Evolutionary conservation across 2,888 invertebrate species (phyloP), one percentile per base, ranked within the genome.

Genomic region (Crematogaster levior): DNA sequence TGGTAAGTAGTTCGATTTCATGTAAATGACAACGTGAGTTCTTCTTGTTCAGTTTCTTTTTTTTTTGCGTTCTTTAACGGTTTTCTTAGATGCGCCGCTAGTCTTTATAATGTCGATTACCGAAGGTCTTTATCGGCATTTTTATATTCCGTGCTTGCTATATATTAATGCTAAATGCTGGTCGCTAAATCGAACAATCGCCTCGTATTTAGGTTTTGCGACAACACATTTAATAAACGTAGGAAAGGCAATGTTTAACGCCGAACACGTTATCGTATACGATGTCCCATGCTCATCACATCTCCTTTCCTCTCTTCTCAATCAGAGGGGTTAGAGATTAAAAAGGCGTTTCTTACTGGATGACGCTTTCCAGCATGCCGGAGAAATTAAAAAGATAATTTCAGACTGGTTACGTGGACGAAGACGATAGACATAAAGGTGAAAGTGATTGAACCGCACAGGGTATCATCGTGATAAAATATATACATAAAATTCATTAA

Each of bases 1-100:
- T 88, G 66, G 43, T 74, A 48, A 72, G 61, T 66, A 79, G 79
- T 61, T 66, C 81, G 81, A 82, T 84, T 80, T 84, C 56, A 58
- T 82, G 82, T 51, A 48, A 77, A 82, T 79, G 9, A 24, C 43
- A 40, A 34, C 56, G 43, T 18, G 30, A 68, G 24, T 34, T 56
- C 40, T 40, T 61, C 61, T 43, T 56, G 21, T 24, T 18, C 24
- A 15, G 24, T 40, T 34, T 46, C 27, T 48, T 61, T 40, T 56
- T 21, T 15, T n/a, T 15, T 53, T 18, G 27, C 30, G n/a, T n/a
- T 48, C 68, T 66, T 68, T 10, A 40, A 43, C 61, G 0, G 43
- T 1, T n/a, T 24, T 43, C 6, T 18, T 56, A 40, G 21, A 21
- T 40, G 18, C 27, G 53, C 51, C 9, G 3, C n/a, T 27, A 10